Evolutionary conservation across 2,797 vertebrate species (phyloP).

Genomic region (Catostomus latipinnis): DNA sequence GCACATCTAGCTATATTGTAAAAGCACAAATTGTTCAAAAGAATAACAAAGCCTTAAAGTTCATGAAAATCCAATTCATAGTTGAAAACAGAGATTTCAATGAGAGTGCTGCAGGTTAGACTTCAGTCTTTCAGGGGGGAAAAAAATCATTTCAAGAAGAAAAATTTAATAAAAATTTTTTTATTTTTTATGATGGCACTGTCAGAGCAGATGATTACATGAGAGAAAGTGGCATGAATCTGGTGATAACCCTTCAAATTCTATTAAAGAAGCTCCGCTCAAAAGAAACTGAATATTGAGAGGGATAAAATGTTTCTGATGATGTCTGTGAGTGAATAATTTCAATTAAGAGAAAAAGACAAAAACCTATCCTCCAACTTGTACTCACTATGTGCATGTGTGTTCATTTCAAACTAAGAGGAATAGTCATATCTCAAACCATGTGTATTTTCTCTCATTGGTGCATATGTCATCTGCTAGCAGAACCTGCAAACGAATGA

Average conservation of each 20-base stretch:
- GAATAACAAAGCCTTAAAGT: background rate
- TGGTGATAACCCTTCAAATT: slow-evolving; percentile 72
- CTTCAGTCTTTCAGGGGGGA: slow-evolving; percentile 55
- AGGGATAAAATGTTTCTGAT: slow-evolving; percentile 16
- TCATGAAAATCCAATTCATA: slow-evolving; percentile 22
- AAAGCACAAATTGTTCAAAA: background rate
- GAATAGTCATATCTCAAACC: background rate
- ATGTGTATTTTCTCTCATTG: background rate
- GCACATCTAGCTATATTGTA: background rate
- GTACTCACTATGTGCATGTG: background rate
- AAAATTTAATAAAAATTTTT: too few relatives aligned
- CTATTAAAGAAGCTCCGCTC: slow-evolving; percentile 71
- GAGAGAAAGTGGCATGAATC: slow-evolving; percentile 55
- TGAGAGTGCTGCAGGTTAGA: slow-evolving; percentile 37
- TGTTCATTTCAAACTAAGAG: background rate
- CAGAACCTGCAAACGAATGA: too few relatives aligned
- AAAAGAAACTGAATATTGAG: slow-evolving; percentile 65
- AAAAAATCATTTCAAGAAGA: slow-evolving; percentile 70
- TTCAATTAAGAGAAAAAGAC: slow-evolving; percentile 52
- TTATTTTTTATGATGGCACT: slow-evolving; percentile 65
- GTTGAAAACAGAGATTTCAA: slow-evolving; percentile 65
- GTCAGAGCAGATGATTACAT: slow-evolving; percentile 72
- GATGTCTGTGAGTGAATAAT: slow-evolving; percentile 10
- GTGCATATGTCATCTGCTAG: too few relatives aligned
- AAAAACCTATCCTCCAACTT: slow-evolving; percentile 59